Evolutionary conservation across 2,113 vertebrate species (phyloP).

Genomic region (Ammodramus savannarum): DNA sequence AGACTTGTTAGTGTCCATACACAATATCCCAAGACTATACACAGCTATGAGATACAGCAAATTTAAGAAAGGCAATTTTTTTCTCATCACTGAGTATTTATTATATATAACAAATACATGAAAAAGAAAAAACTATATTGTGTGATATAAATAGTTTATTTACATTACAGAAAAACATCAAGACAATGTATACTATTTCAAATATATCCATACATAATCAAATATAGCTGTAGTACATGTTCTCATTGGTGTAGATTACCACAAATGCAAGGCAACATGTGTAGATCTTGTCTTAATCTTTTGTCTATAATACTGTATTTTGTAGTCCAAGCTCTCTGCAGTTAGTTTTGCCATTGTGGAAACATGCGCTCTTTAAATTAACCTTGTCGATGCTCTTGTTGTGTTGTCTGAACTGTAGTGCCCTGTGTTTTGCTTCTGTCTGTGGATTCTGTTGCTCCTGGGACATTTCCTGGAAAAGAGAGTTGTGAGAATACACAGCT

Average conservation of each 20-base stretch:
- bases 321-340: conserved; percentile 76
- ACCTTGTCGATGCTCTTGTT: conserved; percentile 95
- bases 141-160: conserved; percentile 99
- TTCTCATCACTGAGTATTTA: conserved; percentile 86
- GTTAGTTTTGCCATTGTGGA: conserved; percentile 78
- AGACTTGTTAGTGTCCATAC: conserved; percentile 20
- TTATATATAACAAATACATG: conserved; percentile 89
- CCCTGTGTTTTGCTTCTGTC: conserved; percentile 97
- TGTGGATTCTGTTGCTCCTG: conserved; percentile 96
- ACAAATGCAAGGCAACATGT: conserved; percentile 99
- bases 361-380: conserved; percentile 91
- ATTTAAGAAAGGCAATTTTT: conserved; percentile 77
- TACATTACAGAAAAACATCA: conserved; percentile 99
- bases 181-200: conserved; percentile 99
- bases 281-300: conserved; percentile 83
- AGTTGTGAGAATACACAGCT: neutral
- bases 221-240: conserved; percentile 95
- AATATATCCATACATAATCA: conserved; percentile 99
- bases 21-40: conserved; percentile 44
- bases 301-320: conserved; percentile 81
- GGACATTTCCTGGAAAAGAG: conserved; percentile 92
- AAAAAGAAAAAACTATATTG: conserved; percentile 87
- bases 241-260: conserved; percentile 98
- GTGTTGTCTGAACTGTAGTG: conserved; percentile 99
- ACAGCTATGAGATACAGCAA: conserved; percentile 69